Evolutionary conservation across 2,113 vertebrate genomes (phyloP).

Genomic region (Grammomys dolichurus): DNA sequence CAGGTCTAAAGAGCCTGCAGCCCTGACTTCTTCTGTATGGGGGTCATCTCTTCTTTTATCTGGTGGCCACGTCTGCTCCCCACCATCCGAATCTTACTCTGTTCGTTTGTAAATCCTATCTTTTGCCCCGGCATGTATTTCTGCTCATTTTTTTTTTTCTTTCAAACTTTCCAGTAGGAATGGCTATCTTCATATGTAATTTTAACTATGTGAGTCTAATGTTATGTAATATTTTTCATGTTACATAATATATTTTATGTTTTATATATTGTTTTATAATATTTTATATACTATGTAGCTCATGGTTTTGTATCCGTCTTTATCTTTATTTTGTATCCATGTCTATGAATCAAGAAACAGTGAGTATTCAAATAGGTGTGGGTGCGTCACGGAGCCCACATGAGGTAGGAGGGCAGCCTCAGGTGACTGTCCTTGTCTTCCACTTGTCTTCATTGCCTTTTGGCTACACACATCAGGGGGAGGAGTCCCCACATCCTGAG

Average conservation of each 20-base stretch:
- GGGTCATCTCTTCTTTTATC: background rate
- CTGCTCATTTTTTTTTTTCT: background rate
- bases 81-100: background rate
- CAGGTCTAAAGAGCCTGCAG: fast-evolving
- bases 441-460: background rate
- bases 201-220: background rate
- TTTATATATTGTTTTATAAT: background rate
- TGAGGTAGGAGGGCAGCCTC: background rate
- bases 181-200: background rate
- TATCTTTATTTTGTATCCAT: background rate
- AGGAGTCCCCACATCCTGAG: background rate
- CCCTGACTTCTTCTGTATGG: fast-evolving
- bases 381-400: background rate
- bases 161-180: background rate
- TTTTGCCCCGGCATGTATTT: background rate
- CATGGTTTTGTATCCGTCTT: background rate
- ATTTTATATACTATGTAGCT: too few relatives aligned
- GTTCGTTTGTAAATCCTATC: background rate
- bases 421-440: background rate
- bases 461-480: background rate
- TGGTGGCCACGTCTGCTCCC: background rate
- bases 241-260: background rate
- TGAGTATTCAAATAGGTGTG: background rate
- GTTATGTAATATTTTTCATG: background rate
- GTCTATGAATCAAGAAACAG: background rate